phyloP scores from a whole-genome alignment of 1,140 invertebrate genomes.

The Zaprionus nigranus region DNA sequence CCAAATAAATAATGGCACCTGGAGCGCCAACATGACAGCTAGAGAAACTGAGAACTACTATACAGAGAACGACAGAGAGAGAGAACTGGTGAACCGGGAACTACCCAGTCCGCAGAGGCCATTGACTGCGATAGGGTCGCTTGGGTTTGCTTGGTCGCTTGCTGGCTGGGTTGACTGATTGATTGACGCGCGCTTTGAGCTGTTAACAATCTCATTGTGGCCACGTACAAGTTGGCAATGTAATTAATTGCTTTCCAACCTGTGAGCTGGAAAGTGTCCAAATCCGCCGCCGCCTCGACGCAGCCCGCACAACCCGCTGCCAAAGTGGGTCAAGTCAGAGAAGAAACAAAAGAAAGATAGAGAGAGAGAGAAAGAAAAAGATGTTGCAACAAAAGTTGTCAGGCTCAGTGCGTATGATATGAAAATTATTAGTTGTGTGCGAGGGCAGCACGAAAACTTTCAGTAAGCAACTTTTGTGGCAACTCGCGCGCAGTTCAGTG shows the following conservation, averaged over 20 bases:
- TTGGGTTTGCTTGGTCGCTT: no score
- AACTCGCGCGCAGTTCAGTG: slow-evolving; percentile 51
- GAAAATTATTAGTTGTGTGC: slow-evolving; percentile 42
- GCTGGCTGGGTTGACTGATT: slow-evolving; percentile 63
- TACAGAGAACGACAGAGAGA: slow-evolving; percentile 15
- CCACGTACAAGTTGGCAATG: slow-evolving; percentile 67
- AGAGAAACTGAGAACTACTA: slow-evolving; percentile 39
- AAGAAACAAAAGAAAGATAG: slow-evolving; percentile 18
- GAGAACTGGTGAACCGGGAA: slow-evolving; percentile 43
- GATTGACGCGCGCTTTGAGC: slow-evolving; percentile 69
- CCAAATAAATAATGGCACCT: slow-evolving; percentile 80
- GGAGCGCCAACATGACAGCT: slow-evolving; percentile 61
- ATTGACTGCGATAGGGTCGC: slow-evolving; percentile 3
- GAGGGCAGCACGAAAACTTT: slow-evolving; percentile 7
- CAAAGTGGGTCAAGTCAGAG: slow-evolving; percentile 62
- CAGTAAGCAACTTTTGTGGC: background rate
- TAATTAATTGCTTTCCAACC: slow-evolving; percentile 78
- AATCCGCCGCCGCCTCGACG: slow-evolving; percentile 21
- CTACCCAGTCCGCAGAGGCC: background rate
- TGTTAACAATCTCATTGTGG: slow-evolving; percentile 74
- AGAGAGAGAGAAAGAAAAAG: background rate
- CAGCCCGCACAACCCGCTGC: slow-evolving; percentile 34
- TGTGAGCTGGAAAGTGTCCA: slow-evolving; percentile 49
- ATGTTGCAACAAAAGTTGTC: slow-evolving; percentile 44
- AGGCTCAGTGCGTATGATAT: slow-evolving; percentile 37